Conservation (phyloP, 2,797 vertebrate species). For the Phalanger gymnotis region DNA sequence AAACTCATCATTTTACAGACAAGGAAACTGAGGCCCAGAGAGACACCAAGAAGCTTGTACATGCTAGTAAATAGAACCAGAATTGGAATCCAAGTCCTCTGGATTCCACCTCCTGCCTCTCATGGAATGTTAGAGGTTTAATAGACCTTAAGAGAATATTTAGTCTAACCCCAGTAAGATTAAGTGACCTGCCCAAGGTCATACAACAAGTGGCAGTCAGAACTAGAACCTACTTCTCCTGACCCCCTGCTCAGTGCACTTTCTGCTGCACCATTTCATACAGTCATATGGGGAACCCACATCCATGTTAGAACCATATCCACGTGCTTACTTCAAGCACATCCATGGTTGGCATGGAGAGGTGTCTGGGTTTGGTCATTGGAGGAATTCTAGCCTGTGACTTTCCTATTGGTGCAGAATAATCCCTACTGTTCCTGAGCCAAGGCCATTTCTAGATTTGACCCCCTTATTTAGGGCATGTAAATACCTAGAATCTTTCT, state of each 20-base stretch:
- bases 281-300: neutral
- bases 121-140: neutral
- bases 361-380: neutral
- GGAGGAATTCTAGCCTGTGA: neutral
- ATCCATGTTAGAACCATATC: neutral
- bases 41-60: neutral
- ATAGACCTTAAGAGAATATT: neutral
- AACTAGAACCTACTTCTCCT: neutral
- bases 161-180: neutral
- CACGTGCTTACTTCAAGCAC: neutral
- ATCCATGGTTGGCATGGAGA: neutral
- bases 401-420: neutral
- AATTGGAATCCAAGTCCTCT: neutral
- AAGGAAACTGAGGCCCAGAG: neutral
- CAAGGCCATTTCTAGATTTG: neutral
- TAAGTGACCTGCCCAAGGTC: neutral
- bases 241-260: neutral
- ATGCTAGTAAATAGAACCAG: neutral
- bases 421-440: neutral
- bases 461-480: neutral
- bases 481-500: neutral
- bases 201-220: neutral
- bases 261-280: neutral
- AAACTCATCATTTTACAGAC: neutral
- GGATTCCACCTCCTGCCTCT: neutral